Conservation (phyloP, 2,797 vertebrate genomes). For the Coregonus suidteri region DNA sequence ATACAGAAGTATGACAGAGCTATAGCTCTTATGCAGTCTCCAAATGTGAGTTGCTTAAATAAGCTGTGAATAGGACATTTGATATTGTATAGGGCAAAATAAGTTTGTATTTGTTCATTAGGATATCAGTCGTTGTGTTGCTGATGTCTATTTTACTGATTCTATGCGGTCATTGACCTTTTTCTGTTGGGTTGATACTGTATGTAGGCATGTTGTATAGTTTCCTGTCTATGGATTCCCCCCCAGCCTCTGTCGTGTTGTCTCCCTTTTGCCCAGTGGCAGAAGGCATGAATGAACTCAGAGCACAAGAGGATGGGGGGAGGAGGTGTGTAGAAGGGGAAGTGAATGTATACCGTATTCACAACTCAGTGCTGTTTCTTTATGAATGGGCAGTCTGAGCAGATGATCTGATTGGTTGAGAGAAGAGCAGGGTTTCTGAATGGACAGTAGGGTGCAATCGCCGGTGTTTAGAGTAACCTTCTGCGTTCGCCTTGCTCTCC, state of each 20-base stretch:
- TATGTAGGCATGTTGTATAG: conserved; percentile 5
- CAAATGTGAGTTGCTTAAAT: too few relatives aligned
- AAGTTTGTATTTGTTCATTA: too few relatives aligned
- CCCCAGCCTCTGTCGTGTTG: conserved; percentile 33
- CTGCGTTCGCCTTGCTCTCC: conserved; percentile 5
- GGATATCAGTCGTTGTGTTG: neutral
- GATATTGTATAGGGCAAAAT: too few relatives aligned
- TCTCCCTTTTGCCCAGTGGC: conserved; percentile 36
- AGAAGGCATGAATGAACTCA: conserved; percentile 66
- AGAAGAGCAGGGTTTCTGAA: conserved; percentile 52
- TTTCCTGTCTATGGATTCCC: neutral
- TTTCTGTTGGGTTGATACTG: conserved; percentile 7
- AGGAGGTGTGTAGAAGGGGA: conserved; percentile 34
- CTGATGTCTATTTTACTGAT: conserved; percentile 14
- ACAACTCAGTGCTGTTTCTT: conserved; percentile 63
- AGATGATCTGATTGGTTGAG: conserved; percentile 65
- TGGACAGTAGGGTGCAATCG: conserved; percentile 40
- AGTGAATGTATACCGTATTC: conserved; percentile 45
- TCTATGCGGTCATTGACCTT: neutral
- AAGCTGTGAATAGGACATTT: too few relatives aligned
- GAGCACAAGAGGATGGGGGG: conserved; percentile 10
- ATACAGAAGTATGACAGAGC: too few relatives aligned
- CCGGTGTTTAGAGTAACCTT: conserved; percentile 43
- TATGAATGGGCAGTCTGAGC: conserved; percentile 74
- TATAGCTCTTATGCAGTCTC: too few relatives aligned